Evolutionary conservation across 2,888 invertebrate genomes (phyloP).

Genomic region (Malthinus flaveolus): DNA sequence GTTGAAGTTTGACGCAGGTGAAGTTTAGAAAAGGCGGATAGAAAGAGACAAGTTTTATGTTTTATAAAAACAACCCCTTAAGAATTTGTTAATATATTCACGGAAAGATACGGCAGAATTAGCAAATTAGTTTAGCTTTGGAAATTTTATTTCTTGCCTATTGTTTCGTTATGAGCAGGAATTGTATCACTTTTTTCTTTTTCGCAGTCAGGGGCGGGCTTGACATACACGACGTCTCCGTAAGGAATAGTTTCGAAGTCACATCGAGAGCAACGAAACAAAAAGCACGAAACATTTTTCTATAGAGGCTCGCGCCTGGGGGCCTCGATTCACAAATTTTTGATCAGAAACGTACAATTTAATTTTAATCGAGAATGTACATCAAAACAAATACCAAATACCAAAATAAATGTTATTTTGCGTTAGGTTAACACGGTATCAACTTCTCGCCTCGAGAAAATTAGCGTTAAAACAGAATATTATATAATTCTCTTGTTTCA

Average conservation of each 20-base stretch:
- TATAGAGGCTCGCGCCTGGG: too few relatives aligned
- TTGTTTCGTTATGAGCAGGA: conserved; percentile 1
- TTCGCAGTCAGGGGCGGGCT: conserved; percentile 2
- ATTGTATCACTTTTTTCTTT: conserved; percentile 12
- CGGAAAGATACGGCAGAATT: conserved; percentile 17
- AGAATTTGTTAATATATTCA: conserved; percentile 25
- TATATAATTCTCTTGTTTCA: conserved; percentile 8
- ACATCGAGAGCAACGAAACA: too few relatives aligned
- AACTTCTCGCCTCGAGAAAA: conserved; percentile 2
- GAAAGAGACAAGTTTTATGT: conserved; percentile 18
- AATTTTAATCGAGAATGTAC: conserved; percentile 12
- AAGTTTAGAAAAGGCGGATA: conserved; percentile 12
- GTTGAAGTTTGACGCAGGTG: conserved; percentile 34
- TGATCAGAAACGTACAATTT: neutral
- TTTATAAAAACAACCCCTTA: conserved; percentile 20
- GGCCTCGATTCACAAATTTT: too few relatives aligned
- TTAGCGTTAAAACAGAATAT: conserved; percentile 9
- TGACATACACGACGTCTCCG: neutral
- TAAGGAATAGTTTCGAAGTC: too few relatives aligned
- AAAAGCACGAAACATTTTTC: too few relatives aligned
- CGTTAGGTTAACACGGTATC: neutral
- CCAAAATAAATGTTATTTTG: neutral
- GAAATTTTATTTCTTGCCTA: conserved; percentile 13
- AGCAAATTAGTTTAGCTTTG: conserved; percentile 14
- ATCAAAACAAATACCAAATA: conserved; percentile 3